Base-by-base conservation (phyloP, 1,140 invertebrate species). In the Lepidostoma basale region DNA sequence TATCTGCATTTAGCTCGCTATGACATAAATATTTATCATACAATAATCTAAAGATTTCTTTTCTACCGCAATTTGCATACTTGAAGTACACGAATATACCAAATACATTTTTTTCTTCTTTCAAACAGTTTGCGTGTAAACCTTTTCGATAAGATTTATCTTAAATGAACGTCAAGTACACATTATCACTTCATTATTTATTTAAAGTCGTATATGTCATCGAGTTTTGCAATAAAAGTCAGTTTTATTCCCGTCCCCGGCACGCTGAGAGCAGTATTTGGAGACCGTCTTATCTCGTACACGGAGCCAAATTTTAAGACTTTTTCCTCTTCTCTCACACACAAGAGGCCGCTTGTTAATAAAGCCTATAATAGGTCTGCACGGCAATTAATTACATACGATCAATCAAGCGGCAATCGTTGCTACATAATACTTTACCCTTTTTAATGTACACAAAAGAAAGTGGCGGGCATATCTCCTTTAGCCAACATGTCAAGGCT, bases 401-500 rank as follows among this genome's bases (percentile, higher is more conserved):
- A 42, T 42, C 56, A 26, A 60, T 44, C 12, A 42, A 26, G 12
- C 36, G 10, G 12, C 12, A 25, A 39, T 59, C n/a, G 33, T 25
- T 25, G 56, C 5, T 25, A 59, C 36, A 60, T 60, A 14, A 25
- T 26, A 33, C 5, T 28, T 26, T 52, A 64, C 45, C 62, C 62
- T 64, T 64, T 64, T 39, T 25, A 52, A 20, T 36, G 44, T 64
- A 64, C 62, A 64, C 62, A 64, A 49, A 64, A 64, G 62, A 64
- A 36, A 64, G 45, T 52, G 44, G 45, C 18, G 44, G 30, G 25
- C 33, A 64, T 39, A 52, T 52, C 45, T 64, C 42, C 49, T 45
- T 44, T 28, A 23, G 68, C 62, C 54, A 62, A 56, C 62, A 65
- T 65, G 67, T 72, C 67, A 68, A 59, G 62, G 39, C 33, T 45